phyloP scores from a whole-genome alignment of 2,113 vertebrate species.

The Tonatia bakeri region DNA sequence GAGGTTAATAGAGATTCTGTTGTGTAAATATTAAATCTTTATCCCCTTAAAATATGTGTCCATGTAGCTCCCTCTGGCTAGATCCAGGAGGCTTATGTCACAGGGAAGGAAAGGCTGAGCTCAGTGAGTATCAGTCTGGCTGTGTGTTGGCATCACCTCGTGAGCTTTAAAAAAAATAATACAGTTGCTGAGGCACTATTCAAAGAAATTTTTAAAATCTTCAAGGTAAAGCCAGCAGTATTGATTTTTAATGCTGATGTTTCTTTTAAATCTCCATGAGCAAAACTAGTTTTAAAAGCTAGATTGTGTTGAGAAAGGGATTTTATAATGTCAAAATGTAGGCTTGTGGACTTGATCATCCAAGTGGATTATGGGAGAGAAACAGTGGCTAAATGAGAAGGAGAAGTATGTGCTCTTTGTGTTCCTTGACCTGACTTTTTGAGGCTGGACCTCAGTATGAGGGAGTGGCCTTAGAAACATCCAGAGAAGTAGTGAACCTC shows the following conservation, averaged over 20 bases:
- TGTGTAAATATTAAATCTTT: background rate
- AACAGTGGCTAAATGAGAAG: background rate
- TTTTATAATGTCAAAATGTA: background rate
- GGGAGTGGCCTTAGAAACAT: background rate
- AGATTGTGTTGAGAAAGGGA: background rate
- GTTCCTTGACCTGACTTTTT: background rate
- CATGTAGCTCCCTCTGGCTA: no score
- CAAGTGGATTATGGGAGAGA: background rate
- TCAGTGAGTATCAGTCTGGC: background rate
- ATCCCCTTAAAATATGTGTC: background rate
- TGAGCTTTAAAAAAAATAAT: background rate
- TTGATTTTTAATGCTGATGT: background rate
- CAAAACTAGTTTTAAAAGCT: slow-evolving; percentile 13
- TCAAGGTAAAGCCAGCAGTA: background rate
- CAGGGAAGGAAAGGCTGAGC: background rate
- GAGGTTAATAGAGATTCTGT: background rate
- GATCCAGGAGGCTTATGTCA: background rate
- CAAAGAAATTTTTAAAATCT: background rate
- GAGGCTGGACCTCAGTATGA: background rate
- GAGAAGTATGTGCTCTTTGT: background rate
- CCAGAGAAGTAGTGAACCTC: background rate
- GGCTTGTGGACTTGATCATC: background rate
- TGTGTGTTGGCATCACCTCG: background rate
- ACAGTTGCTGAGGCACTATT: background rate
- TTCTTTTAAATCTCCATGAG: background rate